Evolutionary conservation across 2,113 vertebrate genomes (phyloP).

Genomic region (Engystomops pustulosus): DNA sequence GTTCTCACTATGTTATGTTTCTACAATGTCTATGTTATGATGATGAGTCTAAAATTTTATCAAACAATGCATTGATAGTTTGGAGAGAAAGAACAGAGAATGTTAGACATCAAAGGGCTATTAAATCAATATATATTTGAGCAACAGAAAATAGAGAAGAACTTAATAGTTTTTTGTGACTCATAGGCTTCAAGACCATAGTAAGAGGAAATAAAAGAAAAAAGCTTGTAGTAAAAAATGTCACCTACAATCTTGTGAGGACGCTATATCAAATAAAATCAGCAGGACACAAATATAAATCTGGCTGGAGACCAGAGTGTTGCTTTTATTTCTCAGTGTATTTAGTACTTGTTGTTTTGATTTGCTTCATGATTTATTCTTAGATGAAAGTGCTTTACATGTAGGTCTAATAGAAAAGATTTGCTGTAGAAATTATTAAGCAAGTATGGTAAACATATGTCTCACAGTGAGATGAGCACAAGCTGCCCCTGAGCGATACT

Average conservation of each 20-base stretch:
- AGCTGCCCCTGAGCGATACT: slow-evolving; percentile 18
- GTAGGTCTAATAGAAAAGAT: not conserved
- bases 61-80: not conserved
- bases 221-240: slow-evolving; percentile 37
- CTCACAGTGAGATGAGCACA: slow-evolving; percentile 8
- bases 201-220: slow-evolving; percentile 36
- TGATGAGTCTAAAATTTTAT: not conserved
- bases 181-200: not conserved
- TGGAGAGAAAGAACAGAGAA: not conserved
- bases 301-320: slow-evolving; percentile 23
- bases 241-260: slow-evolving; percentile 11
- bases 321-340: slow-evolving; percentile 31
- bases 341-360: slow-evolving; percentile 27
- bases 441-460: slow-evolving; percentile 41
- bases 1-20: not conserved
- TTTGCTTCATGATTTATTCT: slow-evolving; percentile 37
- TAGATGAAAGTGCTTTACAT: slow-evolving; percentile 43
- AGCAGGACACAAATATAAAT: slow-evolving; percentile 43
- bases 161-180: slow-evolving; percentile 37
- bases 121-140: slow-evolving; percentile 48
- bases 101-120: slow-evolving; percentile 38
- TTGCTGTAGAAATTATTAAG: slow-evolving; percentile 31
- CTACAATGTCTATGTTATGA: not conserved
- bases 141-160: slow-evolving; percentile 35
- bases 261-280: slow-evolving; percentile 39